Conservation (phyloP, 2,888 invertebrate species). For the Cheilosia impressa region DNA sequence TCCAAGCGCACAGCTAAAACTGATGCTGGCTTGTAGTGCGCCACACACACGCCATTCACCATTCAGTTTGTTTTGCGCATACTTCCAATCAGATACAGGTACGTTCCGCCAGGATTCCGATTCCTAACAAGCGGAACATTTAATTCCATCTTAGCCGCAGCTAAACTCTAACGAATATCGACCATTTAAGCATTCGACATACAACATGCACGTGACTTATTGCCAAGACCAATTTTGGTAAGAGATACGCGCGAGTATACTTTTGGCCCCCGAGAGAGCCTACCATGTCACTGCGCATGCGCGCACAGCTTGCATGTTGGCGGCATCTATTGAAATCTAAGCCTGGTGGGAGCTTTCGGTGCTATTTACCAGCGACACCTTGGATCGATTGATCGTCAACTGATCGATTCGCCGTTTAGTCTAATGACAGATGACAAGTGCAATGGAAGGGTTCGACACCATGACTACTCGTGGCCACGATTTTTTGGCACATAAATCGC, state of each 20-base stretch:
- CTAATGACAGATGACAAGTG: conserved; percentile 75
- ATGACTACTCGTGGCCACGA: conserved; percentile 64
- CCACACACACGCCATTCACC: conserved; percentile 55
- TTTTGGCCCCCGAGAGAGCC: conserved; percentile 28
- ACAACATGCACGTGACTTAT: conserved; percentile 73
- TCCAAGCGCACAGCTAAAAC: neutral
- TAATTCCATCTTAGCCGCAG: conserved; percentile 52
- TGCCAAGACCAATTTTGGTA: conserved; percentile 73
- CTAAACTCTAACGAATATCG: conserved; percentile 54
- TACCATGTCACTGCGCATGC: conserved; percentile 52
- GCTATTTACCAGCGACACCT: conserved; percentile 48
- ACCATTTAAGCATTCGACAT: conserved; percentile 55
- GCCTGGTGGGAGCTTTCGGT: conserved; percentile 43
- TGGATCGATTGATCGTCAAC: conserved; percentile 68
- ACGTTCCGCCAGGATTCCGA: conserved; percentile 35
- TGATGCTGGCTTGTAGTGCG: neutral
- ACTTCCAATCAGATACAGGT: conserved; percentile 52
- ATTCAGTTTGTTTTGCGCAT: conserved; percentile 17
- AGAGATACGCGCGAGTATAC: conserved; percentile 43
- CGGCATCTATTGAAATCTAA: conserved; percentile 69
- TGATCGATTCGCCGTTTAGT: conserved; percentile 70
- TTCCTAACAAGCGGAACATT: conserved; percentile 68
- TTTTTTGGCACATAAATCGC: conserved; percentile 65
- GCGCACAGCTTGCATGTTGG: conserved; percentile 47
- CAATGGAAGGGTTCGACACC: conserved; percentile 57